phyloP scores from a whole-genome alignment of 2,888 invertebrate species.

The Globia sparganii region DNA sequence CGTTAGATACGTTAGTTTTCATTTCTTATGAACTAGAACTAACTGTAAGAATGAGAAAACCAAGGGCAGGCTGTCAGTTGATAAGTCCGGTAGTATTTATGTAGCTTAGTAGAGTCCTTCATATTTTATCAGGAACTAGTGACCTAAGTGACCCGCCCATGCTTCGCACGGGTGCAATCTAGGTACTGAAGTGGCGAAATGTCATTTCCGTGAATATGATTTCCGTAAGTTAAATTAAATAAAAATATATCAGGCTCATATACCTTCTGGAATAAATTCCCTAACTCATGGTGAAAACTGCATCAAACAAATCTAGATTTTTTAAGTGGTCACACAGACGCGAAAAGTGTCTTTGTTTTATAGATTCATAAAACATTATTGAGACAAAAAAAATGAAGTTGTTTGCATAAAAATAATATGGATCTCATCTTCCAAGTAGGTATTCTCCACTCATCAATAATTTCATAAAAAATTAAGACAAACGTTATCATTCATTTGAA shows the following conservation, averaged over 20 bases:
- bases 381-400: background rate
- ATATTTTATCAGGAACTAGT: background rate
- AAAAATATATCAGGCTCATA: background rate
- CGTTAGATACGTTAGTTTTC: constrained; percentile 4
- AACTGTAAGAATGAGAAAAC: constrained; percentile 6
- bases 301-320: background rate
- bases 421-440: background rate
- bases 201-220: background rate
- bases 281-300: background rate
- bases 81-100: background rate
- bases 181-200: background rate
- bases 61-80: background rate
- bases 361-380: background rate
- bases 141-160: too few species aligned
- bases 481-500: background rate
- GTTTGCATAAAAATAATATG: background rate
- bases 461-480: background rate
- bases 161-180: background rate
- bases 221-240: too few species aligned
- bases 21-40: constrained; percentile 26
- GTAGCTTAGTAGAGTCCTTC: background rate
- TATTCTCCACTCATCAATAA: background rate
- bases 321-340: background rate
- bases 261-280: background rate
- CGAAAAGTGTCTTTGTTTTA: background rate